Percentiles rank a stretch among this genome's conserved stretches.
Evolutionary conservation across 2,888 invertebrate species (phyloP).

Genomic region (Ischnus inquisitorius): DNA sequence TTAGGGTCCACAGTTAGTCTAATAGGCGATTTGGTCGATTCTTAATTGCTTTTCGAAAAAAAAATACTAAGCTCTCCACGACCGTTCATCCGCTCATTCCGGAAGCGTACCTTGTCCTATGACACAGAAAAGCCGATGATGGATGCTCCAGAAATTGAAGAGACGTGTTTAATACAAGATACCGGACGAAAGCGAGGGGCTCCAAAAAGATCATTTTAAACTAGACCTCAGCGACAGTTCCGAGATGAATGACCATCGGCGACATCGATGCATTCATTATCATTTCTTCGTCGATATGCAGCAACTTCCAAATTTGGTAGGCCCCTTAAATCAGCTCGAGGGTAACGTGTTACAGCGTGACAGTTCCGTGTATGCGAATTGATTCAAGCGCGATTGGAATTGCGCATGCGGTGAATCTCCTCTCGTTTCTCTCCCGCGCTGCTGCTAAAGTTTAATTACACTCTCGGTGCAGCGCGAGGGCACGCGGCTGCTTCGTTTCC

Average conservation of each 20-base stretch:
- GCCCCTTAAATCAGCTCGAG: neutral
- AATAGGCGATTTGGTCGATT: slow-evolving; percentile 70
- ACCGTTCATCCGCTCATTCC: slow-evolving; percentile 58
- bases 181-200: slow-evolving; percentile 1
- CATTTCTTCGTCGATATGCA: neutral
- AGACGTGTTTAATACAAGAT: slow-evolving; percentile 44
- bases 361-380: slow-evolving; percentile 1
- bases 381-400: neutral
- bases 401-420: slow-evolving; percentile 6
- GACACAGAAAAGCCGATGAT: slow-evolving; percentile 42
- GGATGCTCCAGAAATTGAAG: slow-evolving; percentile 57
- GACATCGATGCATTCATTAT: slow-evolving; percentile 40
- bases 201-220: slow-evolving; percentile 18
- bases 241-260: slow-evolving; percentile 8
- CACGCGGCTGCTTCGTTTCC: slow-evolving; percentile 61
- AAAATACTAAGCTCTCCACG: slow-evolving; percentile 54
- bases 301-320: slow-evolving; percentile 18
- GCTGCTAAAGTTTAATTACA: slow-evolving; percentile 44
- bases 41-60: slow-evolving; percentile 75
- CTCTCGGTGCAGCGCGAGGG: slow-evolving; percentile 34
- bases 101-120: slow-evolving; percentile 69
- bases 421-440: neutral
- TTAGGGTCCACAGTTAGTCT: slow-evolving; percentile 73
- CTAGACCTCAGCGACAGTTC: slow-evolving; percentile 3
- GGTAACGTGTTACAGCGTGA: neutral